These are phyloP conservation scores for Rafetus swinhoei DNA, from an alignment of 2,113 vertebrate genomes.

Conservation along the genomic window DNA sequence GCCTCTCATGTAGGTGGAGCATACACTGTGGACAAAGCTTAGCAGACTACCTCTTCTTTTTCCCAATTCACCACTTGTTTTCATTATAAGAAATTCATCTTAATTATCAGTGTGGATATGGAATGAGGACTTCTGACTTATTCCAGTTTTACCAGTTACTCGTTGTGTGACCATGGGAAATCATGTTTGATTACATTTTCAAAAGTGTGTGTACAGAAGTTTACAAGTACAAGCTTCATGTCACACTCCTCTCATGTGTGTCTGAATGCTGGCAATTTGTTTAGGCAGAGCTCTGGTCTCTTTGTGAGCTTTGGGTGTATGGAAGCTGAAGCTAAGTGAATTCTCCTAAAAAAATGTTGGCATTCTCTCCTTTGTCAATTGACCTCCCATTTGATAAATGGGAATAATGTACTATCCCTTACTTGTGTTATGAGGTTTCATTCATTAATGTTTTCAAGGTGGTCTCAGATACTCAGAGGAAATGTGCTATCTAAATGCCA, in stretches of 20 bases:
- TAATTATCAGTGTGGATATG: background rate
- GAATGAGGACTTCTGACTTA: background rate
- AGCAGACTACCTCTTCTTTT: background rate
- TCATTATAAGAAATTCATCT: background rate
- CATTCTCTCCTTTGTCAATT: background rate
- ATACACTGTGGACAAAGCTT: background rate
- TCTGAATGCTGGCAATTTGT: background rate
- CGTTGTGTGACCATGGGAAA: background rate
- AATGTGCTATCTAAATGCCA: background rate
- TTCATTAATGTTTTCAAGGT: background rate
- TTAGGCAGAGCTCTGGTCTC: background rate
- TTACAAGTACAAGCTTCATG: background rate
- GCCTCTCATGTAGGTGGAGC: background rate
- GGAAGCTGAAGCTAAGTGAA: background rate
- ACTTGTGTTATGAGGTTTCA: background rate
- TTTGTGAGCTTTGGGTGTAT: background rate
- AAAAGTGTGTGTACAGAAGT: background rate
- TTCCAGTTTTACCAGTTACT: background rate
- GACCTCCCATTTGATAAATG: background rate
- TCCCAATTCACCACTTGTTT: background rate
- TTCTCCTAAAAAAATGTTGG: background rate
- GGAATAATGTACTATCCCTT: background rate
- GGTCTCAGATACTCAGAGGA: background rate
- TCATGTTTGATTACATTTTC: background rate
- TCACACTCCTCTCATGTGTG: background rate